Evolutionary conservation across 2,113 vertebrate genomes (phyloP).

Genomic region (Prunella fulvescens): DNA sequence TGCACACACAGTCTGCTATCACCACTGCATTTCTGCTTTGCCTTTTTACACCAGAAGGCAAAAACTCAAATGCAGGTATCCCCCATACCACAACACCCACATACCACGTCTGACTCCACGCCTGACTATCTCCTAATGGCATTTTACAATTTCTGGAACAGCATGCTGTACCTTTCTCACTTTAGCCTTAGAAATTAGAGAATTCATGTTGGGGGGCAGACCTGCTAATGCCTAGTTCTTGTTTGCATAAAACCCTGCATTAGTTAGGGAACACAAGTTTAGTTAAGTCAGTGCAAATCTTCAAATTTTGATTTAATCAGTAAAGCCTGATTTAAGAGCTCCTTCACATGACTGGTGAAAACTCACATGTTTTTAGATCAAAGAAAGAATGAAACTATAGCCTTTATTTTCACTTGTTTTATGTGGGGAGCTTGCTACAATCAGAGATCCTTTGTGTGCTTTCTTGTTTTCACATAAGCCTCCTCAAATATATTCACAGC

Average conservation of each 20-base stretch:
- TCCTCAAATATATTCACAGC: neutral
- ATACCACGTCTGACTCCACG: accelerated
- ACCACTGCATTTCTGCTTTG: neutral
- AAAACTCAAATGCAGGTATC: neutral
- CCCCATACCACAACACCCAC: neutral
- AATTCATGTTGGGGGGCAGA: neutral
- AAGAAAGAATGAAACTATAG: neutral
- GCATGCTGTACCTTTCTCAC: neutral
- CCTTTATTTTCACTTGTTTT: neutral
- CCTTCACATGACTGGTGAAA: neutral
- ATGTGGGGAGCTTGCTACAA: neutral
- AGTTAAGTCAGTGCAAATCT: neutral
- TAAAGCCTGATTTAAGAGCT: neutral
- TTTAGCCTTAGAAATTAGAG: neutral
- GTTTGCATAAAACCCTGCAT: neutral
- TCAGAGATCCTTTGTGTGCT: neutral
- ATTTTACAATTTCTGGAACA: neutral
- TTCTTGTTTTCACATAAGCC: neutral
- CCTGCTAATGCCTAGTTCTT: neutral
- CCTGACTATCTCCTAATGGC: neutral
- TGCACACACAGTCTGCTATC: neutral
- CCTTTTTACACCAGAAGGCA: neutral
- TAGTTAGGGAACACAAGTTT: neutral
- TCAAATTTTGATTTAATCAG: neutral
- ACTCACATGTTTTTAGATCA: neutral